These are phyloP conservation scores for Melanotaenia pygmaea DNA, from an alignment of 2,797 vertebrate genomes.

Conservation along the genomic window DNA sequence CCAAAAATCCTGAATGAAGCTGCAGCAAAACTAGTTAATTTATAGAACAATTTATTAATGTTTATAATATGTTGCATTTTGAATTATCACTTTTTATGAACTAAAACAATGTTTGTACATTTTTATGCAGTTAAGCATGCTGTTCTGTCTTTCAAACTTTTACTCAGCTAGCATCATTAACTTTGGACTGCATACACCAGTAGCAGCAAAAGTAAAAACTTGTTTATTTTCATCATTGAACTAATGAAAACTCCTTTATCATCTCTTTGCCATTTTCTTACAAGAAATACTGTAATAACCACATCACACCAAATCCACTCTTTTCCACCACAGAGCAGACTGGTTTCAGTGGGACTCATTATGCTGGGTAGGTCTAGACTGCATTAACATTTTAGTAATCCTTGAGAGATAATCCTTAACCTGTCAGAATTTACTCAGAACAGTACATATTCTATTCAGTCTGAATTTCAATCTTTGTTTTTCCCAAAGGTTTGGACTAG, in stretches of 20 bases:
- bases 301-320: not conserved
- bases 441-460: not conserved
- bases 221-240: not conserved
- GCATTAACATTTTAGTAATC: not conserved
- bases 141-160: not conserved
- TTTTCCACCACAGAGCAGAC: conserved; percentile 3
- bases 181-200: not conserved
- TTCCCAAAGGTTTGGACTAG: not conserved
- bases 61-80: not conserved
- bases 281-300: not conserved
- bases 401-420: not conserved
- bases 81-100: not conserved
- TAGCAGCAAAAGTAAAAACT: not conserved
- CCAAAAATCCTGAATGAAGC: too few relatives aligned
- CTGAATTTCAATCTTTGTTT: not conserved
- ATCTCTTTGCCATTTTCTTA: not conserved
- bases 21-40: too few relatives aligned
- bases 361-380: not conserved
- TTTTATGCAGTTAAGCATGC: not conserved
- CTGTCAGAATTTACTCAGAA: not conserved
- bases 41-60: too few relatives aligned
- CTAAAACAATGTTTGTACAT: not conserved
- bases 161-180: not conserved
- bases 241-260: not conserved
- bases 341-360: conserved; percentile 4